Percentiles rank a stretch among this genome's conserved stretches.
Conservation (phyloP, 2,113 vertebrate species). For the Nematolebias whitei region DNA sequence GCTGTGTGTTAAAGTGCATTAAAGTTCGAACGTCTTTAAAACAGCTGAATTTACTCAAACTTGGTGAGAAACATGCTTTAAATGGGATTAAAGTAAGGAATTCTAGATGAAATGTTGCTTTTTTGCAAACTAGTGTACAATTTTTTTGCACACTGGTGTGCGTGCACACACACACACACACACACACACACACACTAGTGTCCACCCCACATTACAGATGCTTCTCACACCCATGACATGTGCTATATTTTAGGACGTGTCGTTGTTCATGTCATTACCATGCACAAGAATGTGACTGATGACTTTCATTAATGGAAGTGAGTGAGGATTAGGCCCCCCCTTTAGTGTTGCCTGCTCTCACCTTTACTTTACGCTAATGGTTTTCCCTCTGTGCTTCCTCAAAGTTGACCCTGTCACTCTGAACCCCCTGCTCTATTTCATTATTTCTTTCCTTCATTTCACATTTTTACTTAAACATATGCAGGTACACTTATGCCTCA, state of each 20-base stretch:
- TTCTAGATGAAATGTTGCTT: too few relatives aligned
- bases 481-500: neutral
- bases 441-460: neutral
- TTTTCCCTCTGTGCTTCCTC: conserved; percentile 60
- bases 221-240: too few relatives aligned
- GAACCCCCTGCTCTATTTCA: neutral
- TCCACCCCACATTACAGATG: too few relatives aligned
- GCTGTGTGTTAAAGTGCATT: too few relatives aligned
- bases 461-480: conserved; percentile 5
- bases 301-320: conserved; percentile 75
- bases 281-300: conserved; percentile 72
- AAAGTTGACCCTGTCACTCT: conserved; percentile 72
- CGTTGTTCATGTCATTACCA: conserved; percentile 56
- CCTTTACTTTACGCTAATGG: conserved; percentile 71
- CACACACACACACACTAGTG: too few relatives aligned
- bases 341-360: conserved; percentile 63
- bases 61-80: too few relatives aligned
- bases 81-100: too few relatives aligned
- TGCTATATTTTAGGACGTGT: conserved; percentile 36
- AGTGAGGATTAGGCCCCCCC: conserved; percentile 67
- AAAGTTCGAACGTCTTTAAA: too few relatives aligned
- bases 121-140: too few relatives aligned
- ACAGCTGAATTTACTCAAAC: too few relatives aligned
- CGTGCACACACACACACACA: too few relatives aligned
- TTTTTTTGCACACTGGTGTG: too few relatives aligned